These are phyloP conservation scores for Cetoscarus ocellatus DNA, from an alignment of 2,797 vertebrate genomes.

Conservation along the genomic window DNA sequence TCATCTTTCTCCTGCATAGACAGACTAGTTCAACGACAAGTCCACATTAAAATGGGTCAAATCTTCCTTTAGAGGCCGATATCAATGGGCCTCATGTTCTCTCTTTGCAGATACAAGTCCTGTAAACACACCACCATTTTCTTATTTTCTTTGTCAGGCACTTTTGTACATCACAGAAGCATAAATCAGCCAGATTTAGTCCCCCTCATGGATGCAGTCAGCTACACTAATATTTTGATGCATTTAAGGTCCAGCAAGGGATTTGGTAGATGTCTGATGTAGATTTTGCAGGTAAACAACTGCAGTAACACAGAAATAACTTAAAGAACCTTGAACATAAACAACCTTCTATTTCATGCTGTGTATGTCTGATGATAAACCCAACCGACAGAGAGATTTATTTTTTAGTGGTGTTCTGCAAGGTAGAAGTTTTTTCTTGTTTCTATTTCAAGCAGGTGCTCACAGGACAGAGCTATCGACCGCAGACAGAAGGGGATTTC, in stretches of 20 bases:
- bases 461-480: constrained; percentile 27
- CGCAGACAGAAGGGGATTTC: constrained; percentile 35
- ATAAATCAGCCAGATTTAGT: constrained; percentile 1
- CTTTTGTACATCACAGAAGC: too few relatives aligned
- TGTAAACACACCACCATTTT: too few relatives aligned
- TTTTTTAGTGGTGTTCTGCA: constrained; percentile 11
- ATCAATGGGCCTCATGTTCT: too few relatives aligned
- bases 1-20: too few relatives aligned
- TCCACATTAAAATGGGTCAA: too few relatives aligned
- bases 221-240: constrained; percentile 18
- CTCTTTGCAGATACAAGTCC: too few relatives aligned
- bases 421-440: constrained; percentile 23
- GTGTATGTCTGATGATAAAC: constrained; percentile 47
- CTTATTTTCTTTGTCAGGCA: too few relatives aligned
- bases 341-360: constrained; percentile 6
- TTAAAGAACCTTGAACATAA: constrained; percentile 24
- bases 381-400: constrained; percentile 18
- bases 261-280: background rate
- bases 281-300: constrained; percentile 9
- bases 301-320: background rate
- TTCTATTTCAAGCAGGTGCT: background rate
- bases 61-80: too few relatives aligned
- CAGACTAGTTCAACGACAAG: too few relatives aligned
- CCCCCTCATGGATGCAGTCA: background rate
- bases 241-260: constrained; percentile 24